Percentiles rank a stretch among this genome's conserved stretches.
Conservation (phyloP, 2,888 invertebrate species). For the Diachrysia chrysitis region DNA sequence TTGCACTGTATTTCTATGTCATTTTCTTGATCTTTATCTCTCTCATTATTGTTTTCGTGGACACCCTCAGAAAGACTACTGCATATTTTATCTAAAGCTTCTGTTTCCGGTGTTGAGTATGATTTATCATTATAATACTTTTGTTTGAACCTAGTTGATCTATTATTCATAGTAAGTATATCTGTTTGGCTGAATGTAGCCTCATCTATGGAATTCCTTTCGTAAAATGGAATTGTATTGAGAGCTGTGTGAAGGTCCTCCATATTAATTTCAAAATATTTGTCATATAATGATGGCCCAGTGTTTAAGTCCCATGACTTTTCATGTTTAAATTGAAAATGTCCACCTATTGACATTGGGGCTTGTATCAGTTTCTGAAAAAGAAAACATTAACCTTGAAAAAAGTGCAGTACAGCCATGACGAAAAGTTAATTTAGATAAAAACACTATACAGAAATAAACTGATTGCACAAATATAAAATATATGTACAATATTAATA, state of each 20-base stretch:
- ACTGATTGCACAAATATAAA: too few relatives aligned
- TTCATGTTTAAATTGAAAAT: slow-evolving; percentile 88
- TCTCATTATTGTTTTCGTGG: slow-evolving; percentile 49
- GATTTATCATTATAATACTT: slow-evolving; percentile 81
- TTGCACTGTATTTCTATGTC: slow-evolving; percentile 38
- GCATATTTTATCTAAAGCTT: slow-evolving; percentile 72
- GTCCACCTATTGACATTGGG: slow-evolving; percentile 81
- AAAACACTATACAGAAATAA: too few relatives aligned
- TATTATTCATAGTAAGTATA: slow-evolving; percentile 78
- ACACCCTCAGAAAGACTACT: slow-evolving; percentile 55
- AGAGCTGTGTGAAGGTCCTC: slow-evolving; percentile 77
- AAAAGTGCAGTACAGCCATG: too few relatives aligned
- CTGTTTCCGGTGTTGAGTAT: slow-evolving; percentile 75
- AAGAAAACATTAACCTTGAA: slow-evolving; percentile 40
- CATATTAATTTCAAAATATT: slow-evolving; percentile 84
- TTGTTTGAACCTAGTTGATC: slow-evolving; percentile 79
- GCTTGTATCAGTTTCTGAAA: slow-evolving; percentile 82
- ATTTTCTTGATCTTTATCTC: slow-evolving; percentile 24
- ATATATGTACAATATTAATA: too few relatives aligned
- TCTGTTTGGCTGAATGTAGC: slow-evolving; percentile 77
- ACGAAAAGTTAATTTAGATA: too few relatives aligned
- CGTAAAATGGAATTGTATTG: slow-evolving; percentile 81
- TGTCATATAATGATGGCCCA: slow-evolving; percentile 80
- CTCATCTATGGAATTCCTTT: slow-evolving; percentile 77
- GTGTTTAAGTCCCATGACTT: slow-evolving; percentile 82